phyloP scores from a whole-genome alignment of 2,113 vertebrate species.

The Clarias macrocephalus region DNA sequence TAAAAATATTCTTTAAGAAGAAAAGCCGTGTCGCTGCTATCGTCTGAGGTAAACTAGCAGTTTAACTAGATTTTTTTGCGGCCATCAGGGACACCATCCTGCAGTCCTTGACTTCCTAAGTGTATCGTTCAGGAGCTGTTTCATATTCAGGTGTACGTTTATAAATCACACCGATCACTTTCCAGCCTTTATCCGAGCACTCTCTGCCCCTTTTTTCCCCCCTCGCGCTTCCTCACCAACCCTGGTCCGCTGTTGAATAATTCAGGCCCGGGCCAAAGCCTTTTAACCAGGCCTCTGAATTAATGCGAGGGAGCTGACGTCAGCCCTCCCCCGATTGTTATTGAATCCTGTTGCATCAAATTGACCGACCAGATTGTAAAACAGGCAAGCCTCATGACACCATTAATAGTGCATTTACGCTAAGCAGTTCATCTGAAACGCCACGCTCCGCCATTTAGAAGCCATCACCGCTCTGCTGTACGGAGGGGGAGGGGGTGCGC shows the following conservation, averaged over 20 bases:
- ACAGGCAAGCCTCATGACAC: slow-evolving; percentile 46
- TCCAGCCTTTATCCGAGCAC: slow-evolving; percentile 13
- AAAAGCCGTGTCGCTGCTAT: not conserved
- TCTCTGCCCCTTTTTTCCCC: slow-evolving; percentile 19
- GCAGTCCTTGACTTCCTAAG: not conserved
- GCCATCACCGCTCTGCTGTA: slow-evolving; percentile 49
- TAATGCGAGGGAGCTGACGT: slow-evolving; percentile 50
- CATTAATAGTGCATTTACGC: slow-evolving; percentile 60
- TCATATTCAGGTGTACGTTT: slow-evolving; percentile 28
- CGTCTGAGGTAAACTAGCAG: not conserved
- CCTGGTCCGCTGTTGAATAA: slow-evolving; percentile 54
- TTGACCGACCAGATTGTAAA: slow-evolving; percentile 56
- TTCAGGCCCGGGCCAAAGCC: slow-evolving; percentile 53
- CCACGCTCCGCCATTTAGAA: slow-evolving; percentile 48
- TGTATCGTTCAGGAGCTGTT: slow-evolving; percentile 30
- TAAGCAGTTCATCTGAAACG: slow-evolving; percentile 50
- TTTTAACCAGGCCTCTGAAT: slow-evolving; percentile 58
- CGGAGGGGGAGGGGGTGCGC: slow-evolving; percentile 30
- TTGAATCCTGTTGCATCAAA: slow-evolving; percentile 58
- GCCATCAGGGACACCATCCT: not conserved
- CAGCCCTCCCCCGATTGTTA: slow-evolving; percentile 47
- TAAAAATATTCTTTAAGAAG: not conserved
- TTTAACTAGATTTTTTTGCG: not conserved
- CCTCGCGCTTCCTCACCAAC: slow-evolving; percentile 32
- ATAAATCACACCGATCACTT: slow-evolving; percentile 39